Evolutionary conservation across 2,113 vertebrate species (phyloP), one percentile per base, ranked within the genome.

Genomic region (Sander lucioperca): DNA sequence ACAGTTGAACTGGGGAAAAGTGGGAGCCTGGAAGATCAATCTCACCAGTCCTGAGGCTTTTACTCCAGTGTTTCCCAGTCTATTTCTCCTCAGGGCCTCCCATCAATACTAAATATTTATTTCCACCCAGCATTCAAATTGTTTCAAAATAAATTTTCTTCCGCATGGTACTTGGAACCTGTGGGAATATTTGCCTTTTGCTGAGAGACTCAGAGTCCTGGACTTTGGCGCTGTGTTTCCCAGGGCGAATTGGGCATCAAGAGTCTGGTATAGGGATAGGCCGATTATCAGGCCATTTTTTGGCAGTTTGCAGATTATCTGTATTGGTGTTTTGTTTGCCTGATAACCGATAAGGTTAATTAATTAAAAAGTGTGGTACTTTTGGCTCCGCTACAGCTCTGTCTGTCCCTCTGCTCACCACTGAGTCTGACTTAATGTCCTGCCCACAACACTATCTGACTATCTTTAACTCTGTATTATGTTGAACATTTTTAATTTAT

Each of bases 1-100:
- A 86, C 67, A 27, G 83, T 79, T 88, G 82, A 91, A 90, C 85
- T 86, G 83, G 84, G 64, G 74, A 33, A 84, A 93, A 73, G 80
- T 71, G 57, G 48, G 48, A 68, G 75, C 70, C 79, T 70, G 85
- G 79, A 73, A 80, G 79, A 82, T 71, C 71, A 73, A 77, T 79
- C 36, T 19, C 82, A 71, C 30, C 84, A 25, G 79, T 67, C 84
- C 71, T 50, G 47, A 82, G 74, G 64, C 79, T 85, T 82, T 72
- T 48, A 63, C 77, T 62, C 74, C 54, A 33, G 9, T 59, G 56
- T 77, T 81, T 62, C 43, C 39, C 13, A 7, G 54, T 81, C 66
- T 70, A 62, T 63, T 77, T 75, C 61, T 69, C 81, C 74, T 79
- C 23, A 39, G 79, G 74, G 80, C 75, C 68, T 68, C 47, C 47